Conservation (phyloP, 1,140 invertebrate species). For the Periplaneta americana region DNA sequence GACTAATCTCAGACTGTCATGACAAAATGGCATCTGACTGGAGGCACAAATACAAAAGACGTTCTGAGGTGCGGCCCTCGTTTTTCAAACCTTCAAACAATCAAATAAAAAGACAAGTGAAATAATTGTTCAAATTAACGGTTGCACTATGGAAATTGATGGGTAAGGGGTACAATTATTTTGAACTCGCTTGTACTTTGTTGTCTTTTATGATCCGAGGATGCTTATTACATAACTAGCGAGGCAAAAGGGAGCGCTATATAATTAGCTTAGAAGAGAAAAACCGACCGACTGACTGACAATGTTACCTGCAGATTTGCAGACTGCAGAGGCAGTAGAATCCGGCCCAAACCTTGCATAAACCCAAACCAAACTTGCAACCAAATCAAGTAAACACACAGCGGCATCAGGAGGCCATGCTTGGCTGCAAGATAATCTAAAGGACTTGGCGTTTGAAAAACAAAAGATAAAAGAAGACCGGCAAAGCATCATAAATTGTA, state of each 20-base stretch:
- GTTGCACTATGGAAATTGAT: not conserved
- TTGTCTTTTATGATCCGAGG: not conserved
- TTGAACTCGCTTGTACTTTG: not conserved
- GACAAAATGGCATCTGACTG: not conserved
- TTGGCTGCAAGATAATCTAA: not conserved
- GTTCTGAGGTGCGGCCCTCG: too few species aligned
- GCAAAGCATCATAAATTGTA: not conserved
- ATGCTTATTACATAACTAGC: not conserved
- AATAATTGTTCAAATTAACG: not conserved
- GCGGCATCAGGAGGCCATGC: not conserved
- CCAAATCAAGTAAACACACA: not conserved
- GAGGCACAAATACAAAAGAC: not conserved
- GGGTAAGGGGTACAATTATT: not conserved
- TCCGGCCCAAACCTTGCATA: not conserved
- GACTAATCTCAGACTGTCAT: not conserved
- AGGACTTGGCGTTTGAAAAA: not conserved
- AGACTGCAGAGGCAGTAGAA: not conserved
- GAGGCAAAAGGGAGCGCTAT: not conserved
- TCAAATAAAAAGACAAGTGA: not conserved
- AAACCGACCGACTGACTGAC: not conserved
- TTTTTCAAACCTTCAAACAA: not conserved
- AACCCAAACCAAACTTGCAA: not conserved
- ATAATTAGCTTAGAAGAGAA: not conserved
- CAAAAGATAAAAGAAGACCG: not conserved
- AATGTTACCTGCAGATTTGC: not conserved